Evolutionary conservation across 2,113 vertebrate genomes (phyloP).

Genomic region (Erythrocercus mccallii): DNA sequence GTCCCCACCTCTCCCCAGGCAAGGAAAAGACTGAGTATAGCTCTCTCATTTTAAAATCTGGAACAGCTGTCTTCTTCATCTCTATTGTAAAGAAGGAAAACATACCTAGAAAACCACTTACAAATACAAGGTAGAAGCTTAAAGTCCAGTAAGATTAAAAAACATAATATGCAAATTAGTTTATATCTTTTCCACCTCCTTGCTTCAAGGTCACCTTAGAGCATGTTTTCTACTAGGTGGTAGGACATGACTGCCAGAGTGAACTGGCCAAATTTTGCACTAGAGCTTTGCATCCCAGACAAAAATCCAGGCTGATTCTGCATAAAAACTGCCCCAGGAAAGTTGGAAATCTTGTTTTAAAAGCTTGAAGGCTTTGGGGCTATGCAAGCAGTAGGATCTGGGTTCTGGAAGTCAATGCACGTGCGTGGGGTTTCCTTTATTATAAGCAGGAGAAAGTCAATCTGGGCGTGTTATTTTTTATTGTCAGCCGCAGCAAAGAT

Average conservation of each 20-base stretch:
- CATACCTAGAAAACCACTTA: neutral
- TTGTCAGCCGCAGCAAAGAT: neutral
- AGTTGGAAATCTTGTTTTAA: neutral
- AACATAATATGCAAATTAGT: neutral
- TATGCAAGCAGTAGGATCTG: neutral
- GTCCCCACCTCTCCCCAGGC: neutral
- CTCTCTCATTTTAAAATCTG: neutral
- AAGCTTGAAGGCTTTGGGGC: neutral
- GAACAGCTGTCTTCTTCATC: neutral
- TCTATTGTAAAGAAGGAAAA: neutral
- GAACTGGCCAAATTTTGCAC: neutral
- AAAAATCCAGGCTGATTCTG: neutral
- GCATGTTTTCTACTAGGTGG: neutral
- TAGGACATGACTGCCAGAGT: neutral
- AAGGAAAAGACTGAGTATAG: neutral
- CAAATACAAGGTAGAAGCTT: neutral
- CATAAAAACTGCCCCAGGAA: neutral
- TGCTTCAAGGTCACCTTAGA: neutral
- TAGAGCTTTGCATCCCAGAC: neutral
- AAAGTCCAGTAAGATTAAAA: neutral
- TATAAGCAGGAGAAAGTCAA: neutral
- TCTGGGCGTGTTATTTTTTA: neutral
- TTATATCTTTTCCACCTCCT: neutral
- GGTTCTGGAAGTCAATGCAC: neutral
- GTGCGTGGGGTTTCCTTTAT: rapidly evolving